Evolutionary conservation across 2,113 vertebrate species (phyloP), one percentile per base, ranked within the genome.

Genomic region (Eclectus roratus): DNA sequence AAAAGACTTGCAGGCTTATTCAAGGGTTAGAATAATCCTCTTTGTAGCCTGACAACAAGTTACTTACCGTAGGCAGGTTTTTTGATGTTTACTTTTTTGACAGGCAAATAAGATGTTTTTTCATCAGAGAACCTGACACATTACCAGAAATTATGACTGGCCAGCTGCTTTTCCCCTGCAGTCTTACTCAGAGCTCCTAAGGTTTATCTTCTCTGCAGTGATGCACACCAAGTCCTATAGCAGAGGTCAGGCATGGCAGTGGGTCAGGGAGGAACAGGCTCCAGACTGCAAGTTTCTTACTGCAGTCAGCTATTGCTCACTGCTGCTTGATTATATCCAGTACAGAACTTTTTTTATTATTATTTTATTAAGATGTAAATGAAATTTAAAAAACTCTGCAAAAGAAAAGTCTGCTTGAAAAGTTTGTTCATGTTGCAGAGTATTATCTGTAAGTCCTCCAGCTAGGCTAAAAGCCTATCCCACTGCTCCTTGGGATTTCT

Each of bases 381-480:
- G 95, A 94, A 96, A 97, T 93, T 88, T 80, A 61, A 82, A 96
- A 94, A 88, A 85, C 44, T 80, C 94, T 93, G 91, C 88, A 72
- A 83, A 96, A 98, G 96, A 97, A 98, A 98, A 98, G 96, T 97
- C 88, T 78, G 87, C 93, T 95, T 96, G 89, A 53, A 95, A 98
- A 98, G 97, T 98, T 98, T 97, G 97, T 84, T 91, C 94, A 3
- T 78, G 85, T 94, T 95, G 92, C 95, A 95, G 90, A 98, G 96
- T 97, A 97, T 97, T 98, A 97, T 98, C 98, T 98, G 96, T 87
- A 97, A 97, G 98, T 98, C 98, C 97, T 98, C 97, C 97, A 98
- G 98, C 98, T 97, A 98, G 94, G 98, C 98, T 98, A 97, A 98
- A 98, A 98, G 97, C 98, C 98, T 97, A 93, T 96, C 97, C 98